phyloP scores from a whole-genome alignment of 2,113 vertebrate species.

The Mirounga angustirostris region DNA sequence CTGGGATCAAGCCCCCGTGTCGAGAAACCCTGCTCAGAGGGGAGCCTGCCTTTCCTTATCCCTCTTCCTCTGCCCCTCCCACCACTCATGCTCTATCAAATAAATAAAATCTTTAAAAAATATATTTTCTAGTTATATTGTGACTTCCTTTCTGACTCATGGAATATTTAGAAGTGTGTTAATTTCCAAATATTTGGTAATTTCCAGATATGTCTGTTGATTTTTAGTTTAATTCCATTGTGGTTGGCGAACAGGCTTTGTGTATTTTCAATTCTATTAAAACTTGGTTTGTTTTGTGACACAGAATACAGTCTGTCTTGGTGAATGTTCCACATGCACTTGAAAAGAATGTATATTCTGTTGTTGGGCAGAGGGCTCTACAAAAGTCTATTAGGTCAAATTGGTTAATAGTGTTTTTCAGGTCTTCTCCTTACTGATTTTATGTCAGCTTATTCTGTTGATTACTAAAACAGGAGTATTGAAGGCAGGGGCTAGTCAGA shows the following conservation, averaged over 20 bases:
- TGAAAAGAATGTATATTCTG: neutral
- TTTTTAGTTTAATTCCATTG: neutral
- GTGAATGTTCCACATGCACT: neutral
- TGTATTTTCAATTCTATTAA: neutral
- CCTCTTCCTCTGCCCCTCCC: no score
- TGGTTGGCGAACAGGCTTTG: neutral
- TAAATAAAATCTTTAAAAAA: no score
- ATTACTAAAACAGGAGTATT: neutral
- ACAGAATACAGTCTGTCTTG: neutral
- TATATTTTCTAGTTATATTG: neutral
- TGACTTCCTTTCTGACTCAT: neutral
- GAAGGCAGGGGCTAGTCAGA: neutral
- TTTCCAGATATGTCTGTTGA: neutral
- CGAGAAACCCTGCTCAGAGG: no score
- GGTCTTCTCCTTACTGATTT: neutral
- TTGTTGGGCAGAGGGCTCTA: neutral
- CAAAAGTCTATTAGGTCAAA: neutral
- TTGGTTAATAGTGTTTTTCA: neutral
- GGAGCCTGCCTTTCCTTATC: no score
- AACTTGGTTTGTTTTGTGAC: neutral
- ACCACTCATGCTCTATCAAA: no score
- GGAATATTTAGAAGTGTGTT: neutral
- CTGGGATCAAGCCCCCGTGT: no score
- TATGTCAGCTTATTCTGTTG: neutral
- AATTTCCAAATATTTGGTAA: neutral